Conservation (phyloP, 2,888 invertebrate genomes). For the Rhagophthalmus giganteus region DNA sequence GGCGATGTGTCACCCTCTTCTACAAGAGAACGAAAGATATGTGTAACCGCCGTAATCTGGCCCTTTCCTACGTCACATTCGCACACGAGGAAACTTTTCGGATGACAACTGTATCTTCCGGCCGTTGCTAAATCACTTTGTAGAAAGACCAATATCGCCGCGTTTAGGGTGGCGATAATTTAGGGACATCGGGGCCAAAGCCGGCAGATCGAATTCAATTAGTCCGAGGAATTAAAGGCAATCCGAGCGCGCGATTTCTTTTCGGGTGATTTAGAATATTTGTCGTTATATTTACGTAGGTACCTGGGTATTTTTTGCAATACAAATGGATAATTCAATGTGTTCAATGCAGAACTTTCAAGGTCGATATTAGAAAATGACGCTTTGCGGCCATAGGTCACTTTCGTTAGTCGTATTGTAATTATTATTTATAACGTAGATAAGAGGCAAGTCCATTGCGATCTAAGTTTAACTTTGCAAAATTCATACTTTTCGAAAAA, state of each 20-base stretch:
- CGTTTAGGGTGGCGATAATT: conserved; percentile 13
- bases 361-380: too few relatives aligned
- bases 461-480: too few relatives aligned
- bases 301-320: too few relatives aligned
- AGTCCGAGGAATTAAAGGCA: conserved; percentile 44
- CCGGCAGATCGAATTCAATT: conserved; percentile 47
- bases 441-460: too few relatives aligned
- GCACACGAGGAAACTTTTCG: neutral
- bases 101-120: conserved; percentile 14
- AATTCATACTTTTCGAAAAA: too few relatives aligned
- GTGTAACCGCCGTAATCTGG: conserved; percentile 15
- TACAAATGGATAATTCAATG: too few relatives aligned
- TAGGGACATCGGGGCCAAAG: conserved; percentile 29
- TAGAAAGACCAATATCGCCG: conserved; percentile 1
- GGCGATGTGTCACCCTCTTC: conserved; percentile 47
- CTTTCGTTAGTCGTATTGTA: too few relatives aligned
- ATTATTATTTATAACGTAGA: too few relatives aligned
- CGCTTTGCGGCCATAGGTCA: too few relatives aligned
- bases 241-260: conserved; percentile 25
- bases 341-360: too few relatives aligned
- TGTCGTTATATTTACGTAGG: too few relatives aligned
- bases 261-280: too few relatives aligned
- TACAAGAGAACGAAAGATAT: conserved; percentile 20
- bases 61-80: conserved; percentile 4
- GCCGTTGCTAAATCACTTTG: conserved; percentile 6